Conservation (phyloP, 2,797 vertebrate species). For the Gallinago stenura region DNA sequence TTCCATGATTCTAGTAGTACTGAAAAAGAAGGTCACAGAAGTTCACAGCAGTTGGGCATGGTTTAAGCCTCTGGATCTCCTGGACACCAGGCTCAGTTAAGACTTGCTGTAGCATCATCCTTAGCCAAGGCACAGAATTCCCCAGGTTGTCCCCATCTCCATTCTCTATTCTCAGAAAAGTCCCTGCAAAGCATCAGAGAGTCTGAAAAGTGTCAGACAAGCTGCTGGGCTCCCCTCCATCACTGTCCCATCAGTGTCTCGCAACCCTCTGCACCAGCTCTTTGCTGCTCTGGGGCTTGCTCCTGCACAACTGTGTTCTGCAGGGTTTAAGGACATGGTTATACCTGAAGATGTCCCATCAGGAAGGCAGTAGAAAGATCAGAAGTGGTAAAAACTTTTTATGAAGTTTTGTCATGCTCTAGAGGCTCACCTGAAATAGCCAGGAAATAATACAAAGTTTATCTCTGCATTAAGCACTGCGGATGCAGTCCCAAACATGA, state of each 20-base stretch:
- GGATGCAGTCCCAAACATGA: neutral
- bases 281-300: neutral
- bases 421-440: neutral
- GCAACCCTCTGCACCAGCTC: fast-evolving
- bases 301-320: fast-evolving
- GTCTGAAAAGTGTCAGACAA: fast-evolving
- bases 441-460: neutral
- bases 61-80: neutral
- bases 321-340: neutral
- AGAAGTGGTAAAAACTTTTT: neutral
- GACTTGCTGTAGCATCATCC: neutral
- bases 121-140: neutral
- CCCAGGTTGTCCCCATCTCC: neutral
- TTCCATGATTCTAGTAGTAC: too few relatives aligned
- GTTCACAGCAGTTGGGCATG: neutral
- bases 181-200: neutral
- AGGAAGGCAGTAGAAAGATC: neutral
- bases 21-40: neutral
- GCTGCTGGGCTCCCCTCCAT: fast-evolving
- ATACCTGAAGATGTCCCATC: neutral
- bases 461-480: neutral
- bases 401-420: neutral
- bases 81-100: neutral
- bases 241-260: fast-evolving
- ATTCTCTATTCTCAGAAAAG: neutral